Percentiles rank a stretch among this genome's conserved stretches.
Evolutionary conservation across 2,113 vertebrate species (phyloP).

Genomic region (Rhineura floridana): DNA sequence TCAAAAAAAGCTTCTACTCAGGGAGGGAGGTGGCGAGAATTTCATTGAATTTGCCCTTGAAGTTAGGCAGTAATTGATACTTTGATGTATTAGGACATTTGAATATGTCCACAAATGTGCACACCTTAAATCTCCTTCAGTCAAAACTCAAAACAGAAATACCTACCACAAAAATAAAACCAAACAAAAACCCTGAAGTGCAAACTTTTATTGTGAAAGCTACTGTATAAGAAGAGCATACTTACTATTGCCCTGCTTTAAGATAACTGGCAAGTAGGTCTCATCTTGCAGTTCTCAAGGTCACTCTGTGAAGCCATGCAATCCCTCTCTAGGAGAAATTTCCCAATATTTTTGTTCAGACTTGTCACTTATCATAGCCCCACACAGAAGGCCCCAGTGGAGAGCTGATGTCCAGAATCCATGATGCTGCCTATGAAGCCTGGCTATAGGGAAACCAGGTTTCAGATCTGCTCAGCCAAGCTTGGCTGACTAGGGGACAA

Average conservation of each 20-base stretch:
- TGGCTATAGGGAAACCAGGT: background rate
- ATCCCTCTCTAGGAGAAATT: background rate
- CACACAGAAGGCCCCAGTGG: background rate
- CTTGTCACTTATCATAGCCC: background rate
- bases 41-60: background rate
- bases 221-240: background rate
- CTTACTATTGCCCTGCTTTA: background rate
- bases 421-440: background rate
- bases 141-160: background rate
- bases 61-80: background rate
- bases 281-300: background rate
- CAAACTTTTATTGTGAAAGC: background rate
- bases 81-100: background rate
- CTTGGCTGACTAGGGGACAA: too few species aligned
- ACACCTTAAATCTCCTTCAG: background rate
- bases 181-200: background rate
- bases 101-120: background rate
- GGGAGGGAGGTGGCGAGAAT: too few species aligned
- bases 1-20: background rate
- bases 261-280: background rate
- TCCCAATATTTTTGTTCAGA: background rate
- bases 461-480: background rate
- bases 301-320: background rate
- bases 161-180: background rate
- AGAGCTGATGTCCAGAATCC: background rate